Evolutionary conservation across 2,888 invertebrate species (phyloP).

Genomic region (Saturnia pavonia): DNA sequence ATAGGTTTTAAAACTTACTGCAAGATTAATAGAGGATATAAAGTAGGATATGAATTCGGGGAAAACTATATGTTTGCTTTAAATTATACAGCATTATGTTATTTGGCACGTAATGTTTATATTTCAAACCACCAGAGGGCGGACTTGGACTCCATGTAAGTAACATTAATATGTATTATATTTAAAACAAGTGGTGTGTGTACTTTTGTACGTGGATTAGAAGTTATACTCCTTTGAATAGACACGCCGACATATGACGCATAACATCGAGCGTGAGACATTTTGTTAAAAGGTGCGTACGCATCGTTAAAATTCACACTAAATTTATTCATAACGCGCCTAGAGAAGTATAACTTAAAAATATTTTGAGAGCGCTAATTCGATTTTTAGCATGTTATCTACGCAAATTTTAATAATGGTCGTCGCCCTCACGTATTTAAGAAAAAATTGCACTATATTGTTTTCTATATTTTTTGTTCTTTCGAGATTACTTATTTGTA

Average conservation of each 20-base stretch:
- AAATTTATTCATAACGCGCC: no score
- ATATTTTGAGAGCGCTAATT: not conserved
- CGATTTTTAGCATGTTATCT: not conserved
- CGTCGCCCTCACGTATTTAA: not conserved
- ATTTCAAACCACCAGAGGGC: not conserved
- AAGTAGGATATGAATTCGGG: not conserved
- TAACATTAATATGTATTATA: no score
- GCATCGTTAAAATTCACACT: no score
- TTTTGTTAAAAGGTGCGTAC: no score
- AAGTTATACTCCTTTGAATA: no score
- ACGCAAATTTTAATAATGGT: not conserved
- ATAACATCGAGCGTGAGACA: no score
- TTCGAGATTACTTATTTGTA: constrained; percentile 40
- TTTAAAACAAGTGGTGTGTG: no score
- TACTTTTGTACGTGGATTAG: no score
- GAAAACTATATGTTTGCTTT: not conserved
- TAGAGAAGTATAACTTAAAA: not conserved
- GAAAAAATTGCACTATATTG: constrained; percentile 25
- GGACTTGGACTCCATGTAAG: not conserved
- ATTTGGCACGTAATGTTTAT: not conserved
- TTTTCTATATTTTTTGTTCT: constrained; percentile 28
- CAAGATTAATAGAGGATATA: not conserved
- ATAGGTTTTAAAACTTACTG: not conserved
- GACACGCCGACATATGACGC: no score
- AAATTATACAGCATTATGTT: not conserved